Evolutionary conservation across 2,797 vertebrate species (phyloP), one percentile per base, ranked within the genome.

Genomic region (Nannoperca obscura): DNA sequence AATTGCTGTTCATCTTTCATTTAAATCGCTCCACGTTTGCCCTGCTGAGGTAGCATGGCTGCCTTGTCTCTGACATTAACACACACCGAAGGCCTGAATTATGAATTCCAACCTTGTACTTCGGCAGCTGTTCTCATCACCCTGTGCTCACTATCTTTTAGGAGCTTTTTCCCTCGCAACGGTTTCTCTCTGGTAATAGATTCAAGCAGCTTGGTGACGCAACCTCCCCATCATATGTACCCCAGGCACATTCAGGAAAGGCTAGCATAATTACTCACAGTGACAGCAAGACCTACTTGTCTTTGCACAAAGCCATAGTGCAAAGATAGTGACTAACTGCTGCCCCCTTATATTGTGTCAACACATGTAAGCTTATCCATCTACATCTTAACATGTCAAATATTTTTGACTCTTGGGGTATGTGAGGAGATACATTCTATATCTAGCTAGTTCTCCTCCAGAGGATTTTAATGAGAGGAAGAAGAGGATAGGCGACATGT

Each of bases 201-300:
- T 91, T 93, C 81, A 87, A 93, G 87, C 89, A 83, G 86, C 80
- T 84, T 71, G 74, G 82, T 94, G 92, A 95, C 75, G 91, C 88
- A 89, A 91, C 83, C 67, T 84, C 74, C 59, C 80, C 81, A 81
- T 83, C 84, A 61, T 82, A 74, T 69, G 78, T 57, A 92, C 91
- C 86, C 70, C 71, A n/a, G 90, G 90, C 90, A 82, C 80, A 85
- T 87, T 89, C 84, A 88, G 86, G 82, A 90, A 80, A 90, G 84
- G 79, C 91, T 81, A 91, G 86, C 75, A 67, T 90, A 91, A 88
- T 92, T 93, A 91, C 87, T 92, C 90, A 90, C 81, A 86, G 86
- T 89, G 85, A 89, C 91, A 89, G 88, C 74, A 82, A 91, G 87
- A 87, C 86, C 86, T 86, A 81, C 89, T 89, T 86, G 83, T 90